These are phyloP conservation scores for Hormiphora californensis DNA, from an alignment of 37 sponge, comb jelly and placozoan genomes.

Conservation along the genomic window DNA sequence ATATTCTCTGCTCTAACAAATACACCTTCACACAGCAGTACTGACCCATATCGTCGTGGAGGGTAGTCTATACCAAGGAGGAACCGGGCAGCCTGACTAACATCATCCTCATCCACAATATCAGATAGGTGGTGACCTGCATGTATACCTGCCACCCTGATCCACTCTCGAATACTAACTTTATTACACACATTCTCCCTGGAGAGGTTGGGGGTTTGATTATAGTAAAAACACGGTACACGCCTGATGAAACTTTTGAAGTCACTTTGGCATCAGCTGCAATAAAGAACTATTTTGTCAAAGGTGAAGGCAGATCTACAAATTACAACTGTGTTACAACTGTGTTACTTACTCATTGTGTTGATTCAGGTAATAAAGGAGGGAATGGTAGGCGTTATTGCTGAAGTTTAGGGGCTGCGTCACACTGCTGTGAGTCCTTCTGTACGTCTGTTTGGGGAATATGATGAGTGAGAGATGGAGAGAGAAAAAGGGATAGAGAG, in stretches of 20 bases:
- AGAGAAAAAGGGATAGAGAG: too few species aligned
- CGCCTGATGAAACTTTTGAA: too few species aligned
- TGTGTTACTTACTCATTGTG: background rate
- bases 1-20: too few species aligned
- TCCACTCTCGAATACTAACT: conserved; percentile 33
- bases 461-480: too few species aligned
- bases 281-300: too few species aligned
- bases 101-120: conserved; percentile 39
- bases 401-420: conserved; percentile 27
- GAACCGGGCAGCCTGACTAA: conserved; percentile 22
- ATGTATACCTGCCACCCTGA: conserved; percentile 22
- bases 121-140: conserved; percentile 34
- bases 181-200: background rate
- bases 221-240: background rate
- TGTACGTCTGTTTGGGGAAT: conserved; percentile 54
- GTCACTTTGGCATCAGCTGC: too few species aligned
- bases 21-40: background rate
- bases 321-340: background rate
- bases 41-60: conserved; percentile 41
- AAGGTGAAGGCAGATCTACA: too few species aligned
- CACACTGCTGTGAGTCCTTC: conserved; percentile 28
- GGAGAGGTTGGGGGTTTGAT: background rate
- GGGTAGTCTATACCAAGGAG: conserved; percentile 51
- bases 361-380: conserved; percentile 7
- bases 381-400: conserved; percentile 36